Percentiles rank a stretch among this genome's conserved stretches.
phyloP scores from a whole-genome alignment of 2,113 vertebrate genomes.

The Thermophis baileyi region DNA sequence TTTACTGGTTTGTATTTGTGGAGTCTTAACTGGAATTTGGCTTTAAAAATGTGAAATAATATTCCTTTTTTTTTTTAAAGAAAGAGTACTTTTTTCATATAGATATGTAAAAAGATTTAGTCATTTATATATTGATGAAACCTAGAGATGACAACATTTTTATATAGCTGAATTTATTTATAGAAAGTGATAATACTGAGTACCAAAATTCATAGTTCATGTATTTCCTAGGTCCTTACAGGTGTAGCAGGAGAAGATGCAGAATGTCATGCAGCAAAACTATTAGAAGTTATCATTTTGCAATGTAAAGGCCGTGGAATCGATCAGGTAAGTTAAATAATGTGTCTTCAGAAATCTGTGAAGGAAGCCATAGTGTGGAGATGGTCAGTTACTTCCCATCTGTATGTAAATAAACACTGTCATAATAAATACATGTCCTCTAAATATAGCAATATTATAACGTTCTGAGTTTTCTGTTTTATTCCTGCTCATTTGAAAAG shows the following conservation, averaged over 20 bases:
- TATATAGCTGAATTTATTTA: not conserved
- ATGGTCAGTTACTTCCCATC: not conserved
- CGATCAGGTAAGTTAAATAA: slow-evolving; percentile 82
- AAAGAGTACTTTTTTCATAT: not conserved
- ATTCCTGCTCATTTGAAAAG: not conserved
- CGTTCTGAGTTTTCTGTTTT: not conserved
- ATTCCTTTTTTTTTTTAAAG: not conserved
- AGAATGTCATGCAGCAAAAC: slow-evolving; percentile 95
- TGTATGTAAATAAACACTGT: not conserved
- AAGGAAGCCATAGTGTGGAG: not conserved
- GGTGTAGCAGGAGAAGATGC: slow-evolving; percentile 97
- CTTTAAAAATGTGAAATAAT: not conserved
- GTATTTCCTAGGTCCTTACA: slow-evolving; percentile 83
- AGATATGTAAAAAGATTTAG: not conserved
- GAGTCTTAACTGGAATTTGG: not conserved
- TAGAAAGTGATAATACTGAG: not conserved
- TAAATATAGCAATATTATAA: not conserved
- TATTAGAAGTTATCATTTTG: slow-evolving; percentile 94
- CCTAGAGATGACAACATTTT: not conserved
- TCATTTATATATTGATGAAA: not conserved
- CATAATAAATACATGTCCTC: not conserved
- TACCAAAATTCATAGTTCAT: not conserved
- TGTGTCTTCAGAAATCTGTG: not conserved
- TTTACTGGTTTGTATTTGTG: not conserved
- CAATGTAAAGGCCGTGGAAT: slow-evolving; percentile 98